Evolutionary conservation across 2,888 invertebrate genomes (phyloP), one percentile per base, ranked within the genome.

Genomic region (Synergus laeviventris): DNA sequence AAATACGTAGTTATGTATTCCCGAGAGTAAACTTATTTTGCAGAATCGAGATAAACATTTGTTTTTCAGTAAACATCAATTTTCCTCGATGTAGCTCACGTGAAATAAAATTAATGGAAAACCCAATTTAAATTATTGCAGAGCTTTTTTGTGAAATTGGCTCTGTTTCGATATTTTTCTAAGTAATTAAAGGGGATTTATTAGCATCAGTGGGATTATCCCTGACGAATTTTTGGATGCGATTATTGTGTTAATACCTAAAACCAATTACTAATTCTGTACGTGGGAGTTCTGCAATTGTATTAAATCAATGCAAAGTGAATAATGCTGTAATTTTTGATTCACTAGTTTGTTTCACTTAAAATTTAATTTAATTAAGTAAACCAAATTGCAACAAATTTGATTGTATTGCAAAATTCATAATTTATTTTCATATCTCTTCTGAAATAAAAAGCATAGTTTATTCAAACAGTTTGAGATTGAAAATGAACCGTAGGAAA

Each of bases 281-380:
- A 21, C n/a, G 8, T 64, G 42, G 39, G 38, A 64, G 64, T 21
- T 64, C 31, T 60, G 60, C 14, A 31, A 31, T 49, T n/a, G 49
- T 8, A 64, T 11, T 39, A 64, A 64, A 64, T 64, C 64, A 64
- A n/a, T 64, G 39, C 42, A 64, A 64, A 21, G 39, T 64, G 64
- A 64, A 64, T 64, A 64, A 64, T 64, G 18, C n/a, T 39, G 62
- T 39, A 39, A 64, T 64, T 64, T 64, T 39, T 18, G 64, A 39
- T 39, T 18, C 64, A 5, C 64, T 18, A 64, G 38, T 64, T 39
- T 39, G 11, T 11, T 39, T 5, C 31, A 0, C 31, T 31, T 31
- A 5, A 1, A 5, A 31, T 31, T 31, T 31, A 31, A 31, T 31
- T 31, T 31, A 31, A 31, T 31, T 5, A 31, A 31, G 31, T 31